Percentiles rank a stretch among this genome's conserved stretches.
Evolutionary conservation across 2,797 vertebrate species (phyloP).

Genomic region (Mormyrus proboscirostris): DNA sequence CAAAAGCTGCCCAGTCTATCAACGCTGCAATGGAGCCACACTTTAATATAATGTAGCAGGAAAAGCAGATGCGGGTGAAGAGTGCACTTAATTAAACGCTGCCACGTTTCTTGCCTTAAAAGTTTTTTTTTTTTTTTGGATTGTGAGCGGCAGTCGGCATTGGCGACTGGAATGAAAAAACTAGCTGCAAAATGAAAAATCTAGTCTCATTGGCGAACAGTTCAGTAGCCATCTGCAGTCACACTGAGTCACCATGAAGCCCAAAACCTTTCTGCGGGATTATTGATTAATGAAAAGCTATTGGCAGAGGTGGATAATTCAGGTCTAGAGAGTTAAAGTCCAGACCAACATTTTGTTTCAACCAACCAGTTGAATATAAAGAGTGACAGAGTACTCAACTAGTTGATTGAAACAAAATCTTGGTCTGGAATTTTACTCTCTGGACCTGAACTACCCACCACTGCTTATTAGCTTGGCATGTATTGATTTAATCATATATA

Average conservation of each 20-base stretch:
- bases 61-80: background rate
- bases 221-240: background rate
- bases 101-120: background rate
- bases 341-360: background rate
- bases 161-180: background rate
- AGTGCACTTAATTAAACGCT: background rate
- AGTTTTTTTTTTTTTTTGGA: background rate
- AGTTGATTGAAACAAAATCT: background rate
- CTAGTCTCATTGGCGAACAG: background rate
- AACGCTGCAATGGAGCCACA: background rate
- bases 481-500: background rate
- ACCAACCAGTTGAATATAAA: background rate
- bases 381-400: background rate
- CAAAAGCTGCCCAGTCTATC: background rate
- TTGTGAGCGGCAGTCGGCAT: background rate
- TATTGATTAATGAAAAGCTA: background rate
- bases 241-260: background rate
- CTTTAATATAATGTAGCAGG: background rate
- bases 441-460: background rate
- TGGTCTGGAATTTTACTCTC: background rate
- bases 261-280: background rate
- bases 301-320: background rate
- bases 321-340: background rate
- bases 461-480: background rate
- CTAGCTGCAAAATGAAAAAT: background rate